Evolutionary conservation across 1,140 invertebrate genomes (phyloP), one percentile per base, ranked within the genome.

Genomic region (Cyclargus thomasi): DNA sequence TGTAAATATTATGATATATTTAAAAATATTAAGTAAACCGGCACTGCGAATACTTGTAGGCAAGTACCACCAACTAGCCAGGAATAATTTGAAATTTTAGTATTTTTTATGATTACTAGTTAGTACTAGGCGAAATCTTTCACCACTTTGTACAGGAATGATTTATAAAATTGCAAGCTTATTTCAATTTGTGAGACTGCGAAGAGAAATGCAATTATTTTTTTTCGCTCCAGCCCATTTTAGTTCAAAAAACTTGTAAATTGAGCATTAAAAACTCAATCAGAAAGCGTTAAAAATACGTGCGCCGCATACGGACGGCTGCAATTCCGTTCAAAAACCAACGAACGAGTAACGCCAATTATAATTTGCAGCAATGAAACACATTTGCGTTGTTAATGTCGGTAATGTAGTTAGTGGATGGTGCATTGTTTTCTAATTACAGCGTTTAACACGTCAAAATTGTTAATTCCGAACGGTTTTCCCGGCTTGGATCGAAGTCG

Each of bases 251-350:
- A 47, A 47, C 39, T 16, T 16, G 39, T 47, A 47, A 47, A 47
- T 47, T 70, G 65, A 65, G 70, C 70, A 77, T 81, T 79, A 81
- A 79, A 76, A 79, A 79, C 77, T 81, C 77, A 79, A 81, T 81
- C 79, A 79, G 73, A 77, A 74, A 74, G 77, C 71, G 77, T 81
- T 78, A 78, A 78, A 75, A 70, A 47, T 74, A 77, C 79, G 79
- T 81, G 79, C 57, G 63, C 65, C 67, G 68, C 72, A 73, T 79
- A 64, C 74, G 70, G 63, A 73, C 68, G 55, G 64, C 36, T 17
- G 59, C 62, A 67, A 66, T 29, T 21, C 18, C 53, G 76, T 77
- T 75, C 77, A 80, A 78, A 80, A 80, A 80, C 75, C 77, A 73
- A 73, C 73, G 73, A 78, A 70, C 29, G 29, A 29, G 29, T 29